Evolutionary conservation across 1,140 invertebrate genomes (phyloP).

Genomic region (Uloborus diversus): DNA sequence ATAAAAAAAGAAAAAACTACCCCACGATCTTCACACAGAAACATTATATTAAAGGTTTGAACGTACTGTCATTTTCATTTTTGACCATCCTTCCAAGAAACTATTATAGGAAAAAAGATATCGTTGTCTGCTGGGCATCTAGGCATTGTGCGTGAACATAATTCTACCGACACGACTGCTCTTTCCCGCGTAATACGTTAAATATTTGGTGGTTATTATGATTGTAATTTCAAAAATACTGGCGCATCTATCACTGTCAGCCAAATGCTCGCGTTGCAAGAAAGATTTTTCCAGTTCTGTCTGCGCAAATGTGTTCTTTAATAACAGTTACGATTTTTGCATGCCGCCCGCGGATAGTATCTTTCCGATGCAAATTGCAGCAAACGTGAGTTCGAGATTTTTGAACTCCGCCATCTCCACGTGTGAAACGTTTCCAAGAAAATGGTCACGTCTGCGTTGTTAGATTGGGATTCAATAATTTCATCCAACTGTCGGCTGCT

Average conservation of each 20-base stretch:
- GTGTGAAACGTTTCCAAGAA: constrained; percentile 47
- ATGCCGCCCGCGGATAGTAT: constrained; percentile 50
- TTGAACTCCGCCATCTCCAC: constrained; percentile 21
- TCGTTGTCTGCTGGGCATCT: constrained; percentile 40
- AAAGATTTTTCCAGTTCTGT: constrained; percentile 49
- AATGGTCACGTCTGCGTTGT: constrained; percentile 13
- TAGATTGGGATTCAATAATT: constrained; percentile 54
- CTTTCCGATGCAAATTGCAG: constrained; percentile 52
- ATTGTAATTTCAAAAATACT: constrained; percentile 57
- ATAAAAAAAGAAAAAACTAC: constrained; percentile 25
- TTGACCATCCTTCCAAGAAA: constrained; percentile 51
- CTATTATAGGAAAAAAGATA: constrained; percentile 55
- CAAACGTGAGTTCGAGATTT: constrained; percentile 28
- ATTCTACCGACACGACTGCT: constrained; percentile 45
- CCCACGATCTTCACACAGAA: constrained; percentile 50
- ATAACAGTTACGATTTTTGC: constrained; percentile 56
- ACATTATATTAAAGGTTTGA: constrained; percentile 50
- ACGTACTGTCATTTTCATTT: constrained; percentile 53
- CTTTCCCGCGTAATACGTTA: constrained; percentile 49
- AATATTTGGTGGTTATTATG: constrained; percentile 56
- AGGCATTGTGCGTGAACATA: constrained; percentile 42
- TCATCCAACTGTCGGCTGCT: constrained; percentile 18
- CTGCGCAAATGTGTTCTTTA: constrained; percentile 51
- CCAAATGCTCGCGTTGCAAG: constrained; percentile 3
- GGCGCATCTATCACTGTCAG: constrained; percentile 53